Conservation (phyloP, 2,113 vertebrate species). For the Bostrychus sinensis region DNA sequence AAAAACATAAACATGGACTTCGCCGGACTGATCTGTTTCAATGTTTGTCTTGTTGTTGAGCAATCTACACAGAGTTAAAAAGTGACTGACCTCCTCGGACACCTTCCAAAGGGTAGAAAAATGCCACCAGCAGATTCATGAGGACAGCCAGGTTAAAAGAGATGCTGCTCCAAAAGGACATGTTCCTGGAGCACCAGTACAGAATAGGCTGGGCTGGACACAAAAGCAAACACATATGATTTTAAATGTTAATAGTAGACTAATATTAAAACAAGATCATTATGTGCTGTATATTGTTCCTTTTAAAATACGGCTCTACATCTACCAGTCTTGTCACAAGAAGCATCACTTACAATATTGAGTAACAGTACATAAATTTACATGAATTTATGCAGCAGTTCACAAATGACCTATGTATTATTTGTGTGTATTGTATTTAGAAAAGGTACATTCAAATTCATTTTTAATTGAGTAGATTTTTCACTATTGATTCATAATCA, state of each 20-base stretch:
- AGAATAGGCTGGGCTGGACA: conserved; percentile 91
- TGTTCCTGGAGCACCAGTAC: conserved; percentile 98
- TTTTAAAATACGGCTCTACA: neutral
- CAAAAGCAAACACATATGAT: neutral
- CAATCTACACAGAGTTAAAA: neutral
- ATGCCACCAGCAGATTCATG: conserved; percentile 97
- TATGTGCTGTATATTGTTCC: neutral
- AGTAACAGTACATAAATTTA: no score
- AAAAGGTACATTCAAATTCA: no score
- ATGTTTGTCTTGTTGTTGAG: neutral
- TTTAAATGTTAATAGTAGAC: neutral
- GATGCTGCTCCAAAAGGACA: conserved; percentile 99
- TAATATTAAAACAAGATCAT: neutral
- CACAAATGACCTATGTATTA: no score
- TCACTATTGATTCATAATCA: no score
- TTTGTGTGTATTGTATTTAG: no score
- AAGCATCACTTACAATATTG: neutral
- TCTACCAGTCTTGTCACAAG: neutral
- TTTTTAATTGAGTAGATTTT: no score
- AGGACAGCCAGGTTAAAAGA: conserved; percentile 98
- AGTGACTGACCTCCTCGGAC: conserved; percentile 86
- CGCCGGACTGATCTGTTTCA: no score
- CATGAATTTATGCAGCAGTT: no score
- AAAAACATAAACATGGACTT: no score
- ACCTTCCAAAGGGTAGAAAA: conserved; percentile 96